Percentiles rank a stretch among this genome's conserved stretches.
These are phyloP conservation scores for Naso thynnoides DNA, from an alignment of 2,797 vertebrate genomes.

Conservation along the genomic window DNA sequence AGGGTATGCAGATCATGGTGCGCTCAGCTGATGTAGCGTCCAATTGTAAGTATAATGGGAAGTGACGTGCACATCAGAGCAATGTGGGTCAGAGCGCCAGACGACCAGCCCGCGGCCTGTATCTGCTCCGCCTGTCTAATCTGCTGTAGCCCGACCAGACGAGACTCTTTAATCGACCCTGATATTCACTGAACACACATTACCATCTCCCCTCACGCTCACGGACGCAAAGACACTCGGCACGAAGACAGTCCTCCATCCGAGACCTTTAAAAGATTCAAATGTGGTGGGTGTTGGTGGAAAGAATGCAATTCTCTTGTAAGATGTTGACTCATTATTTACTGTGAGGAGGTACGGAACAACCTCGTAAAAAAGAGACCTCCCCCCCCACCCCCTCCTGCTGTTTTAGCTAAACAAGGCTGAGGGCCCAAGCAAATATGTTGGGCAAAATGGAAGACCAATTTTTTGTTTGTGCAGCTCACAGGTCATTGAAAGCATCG, in stretches of 20 bases:
- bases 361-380: background rate
- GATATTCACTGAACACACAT: conserved; percentile 91
- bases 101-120: conserved; percentile 85
- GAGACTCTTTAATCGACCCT: conserved; percentile 89
- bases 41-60: conserved; percentile 83
- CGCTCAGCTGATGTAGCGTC: conserved; percentile 77
- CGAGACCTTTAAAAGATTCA: conserved; percentile 14
- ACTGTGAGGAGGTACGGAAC: conserved; percentile 1
- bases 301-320: conserved; percentile 4
- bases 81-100: conserved; percentile 89
- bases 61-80: conserved; percentile 86
- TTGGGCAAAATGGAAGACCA: background rate
- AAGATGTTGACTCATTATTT: conserved; percentile 21
- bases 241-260: conserved; percentile 18
- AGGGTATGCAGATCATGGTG: conserved; percentile 60
- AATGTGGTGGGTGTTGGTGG: background rate
- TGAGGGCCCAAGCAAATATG: background rate
- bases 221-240: conserved; percentile 32
- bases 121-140: conserved; percentile 89
- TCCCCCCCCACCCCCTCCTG: background rate
- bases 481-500: conserved; percentile 31
- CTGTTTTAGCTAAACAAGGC: background rate
- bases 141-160: conserved; percentile 85
- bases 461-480: background rate
- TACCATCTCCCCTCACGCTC: conserved; percentile 71